Conservation (phyloP, 2,888 invertebrate genomes). For the Andricus quercusramuli region DNA sequence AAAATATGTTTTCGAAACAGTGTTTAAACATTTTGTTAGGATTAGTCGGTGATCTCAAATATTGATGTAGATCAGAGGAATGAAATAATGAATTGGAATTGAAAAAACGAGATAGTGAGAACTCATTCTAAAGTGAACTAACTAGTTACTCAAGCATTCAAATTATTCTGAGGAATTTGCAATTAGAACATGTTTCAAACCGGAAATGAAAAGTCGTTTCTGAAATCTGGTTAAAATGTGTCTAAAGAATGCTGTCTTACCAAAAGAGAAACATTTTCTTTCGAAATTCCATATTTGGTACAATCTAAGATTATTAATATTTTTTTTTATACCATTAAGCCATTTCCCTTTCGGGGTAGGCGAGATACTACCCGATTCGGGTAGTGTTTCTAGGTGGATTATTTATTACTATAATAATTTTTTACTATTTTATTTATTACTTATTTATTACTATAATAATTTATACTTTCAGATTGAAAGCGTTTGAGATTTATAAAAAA, state of each 20-base stretch:
- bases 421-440: too few relatives aligned
- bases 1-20: background rate
- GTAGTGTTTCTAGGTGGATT: too few relatives aligned
- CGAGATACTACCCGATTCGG: too few relatives aligned
- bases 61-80: background rate
- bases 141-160: conserved; percentile 2
- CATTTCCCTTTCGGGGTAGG: too few relatives aligned
- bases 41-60: background rate
- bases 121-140: background rate
- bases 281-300: background rate
- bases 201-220: conserved; percentile 10
- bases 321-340: too few relatives aligned
- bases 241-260: background rate
- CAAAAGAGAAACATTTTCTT: background rate
- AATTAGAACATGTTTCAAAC: conserved; percentile 6
- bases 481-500: too few relatives aligned
- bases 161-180: conserved; percentile 19
- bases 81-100: background rate
- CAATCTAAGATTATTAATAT: background rate
- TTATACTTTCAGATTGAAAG: too few relatives aligned
- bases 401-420: too few relatives aligned
- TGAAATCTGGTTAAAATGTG: background rate
- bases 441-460: background rate
- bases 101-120: background rate
- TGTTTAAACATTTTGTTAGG: background rate